Evolutionary conservation across 2,888 invertebrate genomes (phyloP).

Genomic region (Dromius quadrimaculatus): DNA sequence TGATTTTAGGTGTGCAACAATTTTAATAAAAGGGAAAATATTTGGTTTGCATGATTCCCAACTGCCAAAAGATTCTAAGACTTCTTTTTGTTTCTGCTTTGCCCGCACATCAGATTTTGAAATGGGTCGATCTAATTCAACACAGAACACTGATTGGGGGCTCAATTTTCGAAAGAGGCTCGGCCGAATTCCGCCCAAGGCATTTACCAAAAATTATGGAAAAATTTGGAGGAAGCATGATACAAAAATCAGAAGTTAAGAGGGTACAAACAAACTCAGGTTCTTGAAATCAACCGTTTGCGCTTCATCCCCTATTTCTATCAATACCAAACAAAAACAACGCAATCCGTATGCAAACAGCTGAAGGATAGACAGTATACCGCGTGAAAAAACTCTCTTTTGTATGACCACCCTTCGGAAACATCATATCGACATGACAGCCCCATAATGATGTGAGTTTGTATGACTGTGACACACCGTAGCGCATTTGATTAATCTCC

Average conservation of each 20-base stretch:
- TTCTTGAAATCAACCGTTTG: too few species aligned
- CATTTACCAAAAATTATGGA: too few species aligned
- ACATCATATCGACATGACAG: slow-evolving; percentile 68
- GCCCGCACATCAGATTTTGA: slow-evolving; percentile 46
- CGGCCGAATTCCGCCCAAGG: too few species aligned
- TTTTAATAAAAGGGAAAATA: too few species aligned
- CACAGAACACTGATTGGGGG: neutral
- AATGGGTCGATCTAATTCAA: slow-evolving; percentile 40
- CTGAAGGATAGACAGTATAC: slow-evolving; percentile 13
- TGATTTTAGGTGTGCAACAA: neutral
- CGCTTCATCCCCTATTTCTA: slow-evolving; percentile 21
- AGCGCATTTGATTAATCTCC: slow-evolving; percentile 47
- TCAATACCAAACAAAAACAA: slow-evolving; percentile 18
- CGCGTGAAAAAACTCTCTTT: slow-evolving; percentile 62
- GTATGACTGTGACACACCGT: slow-evolving; percentile 62
- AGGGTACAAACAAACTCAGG: too few species aligned
- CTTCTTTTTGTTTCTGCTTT: slow-evolving; percentile 15
- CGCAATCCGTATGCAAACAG: slow-evolving; percentile 46
- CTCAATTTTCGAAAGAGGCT: neutral
- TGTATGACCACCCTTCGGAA: slow-evolving; percentile 66
- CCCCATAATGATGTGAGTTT: slow-evolving; percentile 66
- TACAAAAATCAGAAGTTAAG: too few species aligned
- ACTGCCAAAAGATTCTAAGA: slow-evolving; percentile 12
- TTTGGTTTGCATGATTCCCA: too few species aligned
- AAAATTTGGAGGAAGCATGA: too few species aligned